Percentiles rank a stretch among this genome's conserved stretches.
Conservation (phyloP, 2,797 vertebrate genomes). For the Triplophysa bombifrons region DNA sequence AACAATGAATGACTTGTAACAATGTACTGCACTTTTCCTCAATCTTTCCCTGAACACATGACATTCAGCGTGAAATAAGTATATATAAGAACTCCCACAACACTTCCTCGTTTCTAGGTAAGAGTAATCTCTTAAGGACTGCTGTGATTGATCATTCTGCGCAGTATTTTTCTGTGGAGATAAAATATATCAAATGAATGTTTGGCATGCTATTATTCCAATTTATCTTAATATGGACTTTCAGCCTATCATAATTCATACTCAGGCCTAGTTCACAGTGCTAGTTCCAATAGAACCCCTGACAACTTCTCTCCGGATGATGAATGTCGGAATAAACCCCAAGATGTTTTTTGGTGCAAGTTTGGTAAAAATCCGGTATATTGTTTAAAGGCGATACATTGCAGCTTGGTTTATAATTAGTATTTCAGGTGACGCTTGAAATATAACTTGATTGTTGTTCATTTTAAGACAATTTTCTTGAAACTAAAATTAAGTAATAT, state of each 20-base stretch:
- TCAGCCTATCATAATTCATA: constrained; percentile 63
- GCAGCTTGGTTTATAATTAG: not conserved
- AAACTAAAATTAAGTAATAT: not conserved
- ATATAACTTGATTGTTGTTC: not conserved
- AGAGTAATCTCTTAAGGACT: constrained; percentile 57
- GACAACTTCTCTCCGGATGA: constrained; percentile 61
- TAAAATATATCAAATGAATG: constrained; percentile 64
- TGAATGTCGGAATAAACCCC: constrained; percentile 61
- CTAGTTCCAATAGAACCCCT: constrained; percentile 59
- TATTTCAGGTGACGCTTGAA: not conserved
- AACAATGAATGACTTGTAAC: not conserved
- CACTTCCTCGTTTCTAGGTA: constrained; percentile 54
- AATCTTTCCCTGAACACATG: constrained; percentile 13
- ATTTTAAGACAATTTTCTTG: not conserved
- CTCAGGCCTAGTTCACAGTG: constrained; percentile 48
- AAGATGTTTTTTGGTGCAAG: constrained; percentile 38
- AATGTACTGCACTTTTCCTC: constrained; percentile 1
- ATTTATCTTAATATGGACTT: constrained; percentile 68
- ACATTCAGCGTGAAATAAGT: constrained; percentile 45
- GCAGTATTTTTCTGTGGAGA: constrained; percentile 52
- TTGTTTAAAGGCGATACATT: constrained; percentile 23
- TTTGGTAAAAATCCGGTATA: constrained; percentile 37
- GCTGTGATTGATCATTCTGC: constrained; percentile 56
- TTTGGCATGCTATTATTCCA: constrained; percentile 67
- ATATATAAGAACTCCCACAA: constrained; percentile 57